A percentile compares a stretch with the other conserved stretches of the same genome.
Conservation (phyloP, 35 echinoderm and acorn worm species). For the Strongylocentrotus purpuratus region DNA sequence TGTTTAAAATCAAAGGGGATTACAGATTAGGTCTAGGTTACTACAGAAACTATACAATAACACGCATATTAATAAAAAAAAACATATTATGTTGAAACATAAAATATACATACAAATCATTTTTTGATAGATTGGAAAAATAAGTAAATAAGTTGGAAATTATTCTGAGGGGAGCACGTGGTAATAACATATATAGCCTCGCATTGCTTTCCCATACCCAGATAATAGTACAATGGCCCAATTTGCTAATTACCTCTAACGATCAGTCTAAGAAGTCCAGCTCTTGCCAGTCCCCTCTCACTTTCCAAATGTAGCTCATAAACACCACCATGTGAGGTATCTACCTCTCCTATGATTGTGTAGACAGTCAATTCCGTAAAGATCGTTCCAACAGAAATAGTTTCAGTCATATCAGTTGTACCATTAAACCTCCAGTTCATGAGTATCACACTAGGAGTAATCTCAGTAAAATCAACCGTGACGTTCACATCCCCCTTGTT, state of each 20-base stretch:
- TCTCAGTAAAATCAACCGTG: background rate
- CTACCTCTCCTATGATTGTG: background rate
- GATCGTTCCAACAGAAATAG: background rate
- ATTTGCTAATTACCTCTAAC: background rate
- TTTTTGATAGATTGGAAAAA: too few species aligned
- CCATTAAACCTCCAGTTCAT: conserved; percentile 6
- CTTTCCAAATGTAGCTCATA: background rate
- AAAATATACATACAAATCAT: too few species aligned
- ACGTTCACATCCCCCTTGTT: background rate
- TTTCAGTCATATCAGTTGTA: background rate
- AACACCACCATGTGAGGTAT: background rate
- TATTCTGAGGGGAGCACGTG: too few species aligned
- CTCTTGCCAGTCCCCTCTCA: background rate
- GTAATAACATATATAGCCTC: too few species aligned
- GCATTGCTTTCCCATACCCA: too few species aligned
- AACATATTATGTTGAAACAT: too few species aligned
- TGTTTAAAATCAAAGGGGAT: too few species aligned
- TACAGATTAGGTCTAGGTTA: too few species aligned
- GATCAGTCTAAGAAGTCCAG: background rate
- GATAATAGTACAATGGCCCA: too few species aligned
- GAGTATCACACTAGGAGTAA: background rate
- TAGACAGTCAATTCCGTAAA: background rate
- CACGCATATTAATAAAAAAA: too few species aligned
- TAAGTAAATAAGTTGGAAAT: too few species aligned
- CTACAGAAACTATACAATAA: too few species aligned